Base-by-base conservation (phyloP, 2,888 invertebrate species). In the Hyles lineata region DNA sequence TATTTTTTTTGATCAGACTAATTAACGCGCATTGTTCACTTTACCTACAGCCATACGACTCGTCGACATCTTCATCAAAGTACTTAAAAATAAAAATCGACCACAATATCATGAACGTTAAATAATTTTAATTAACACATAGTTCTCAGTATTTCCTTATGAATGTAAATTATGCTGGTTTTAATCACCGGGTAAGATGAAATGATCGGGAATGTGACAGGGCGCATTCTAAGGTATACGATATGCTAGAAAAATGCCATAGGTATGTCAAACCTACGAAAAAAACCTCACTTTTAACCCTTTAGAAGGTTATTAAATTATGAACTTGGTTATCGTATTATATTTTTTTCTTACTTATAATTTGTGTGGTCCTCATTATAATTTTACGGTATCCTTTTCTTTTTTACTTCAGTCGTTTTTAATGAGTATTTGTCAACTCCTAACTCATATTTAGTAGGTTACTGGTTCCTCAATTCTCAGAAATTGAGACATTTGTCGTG, bases 81-180 rank as follows among this genome's bases (percentile, higher is more conserved):
- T 35, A 61, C 0, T 61, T 29, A 29, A 29, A 25, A 61, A 19
- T 19, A 29, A 61, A 17, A 8, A 29, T 60, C 60, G 25, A 61
- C 61, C 6, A 29, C 25, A 23, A 7, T 29, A 29, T 61, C 17
- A 63, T 19, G n/a, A 35, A 43, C 21, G 19, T 35, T 70, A 70
- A 70, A 70, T 59, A 70, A 70, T 32, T 70, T 17, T 58, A 70
- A 70, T 70, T 58, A 32, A 55, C 11, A 32, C 32, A 29, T 32
- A n/a, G 35, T 70, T 70, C 59, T 70, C 32, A 55, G 70, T 70
- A 70, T 70, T 59, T 58, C 59, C 29, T 58, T 59, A 55, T 32
- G 32, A 59, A 70, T 21, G 9, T 52, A 70, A 19, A 29, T n/a
- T 70, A 25, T 59, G 35, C 7, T 59, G 35, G 15, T 58, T 70